Evolutionary conservation across 2,113 vertebrate species (phyloP).

Genomic region (Hemiscyllium ocellatum): DNA sequence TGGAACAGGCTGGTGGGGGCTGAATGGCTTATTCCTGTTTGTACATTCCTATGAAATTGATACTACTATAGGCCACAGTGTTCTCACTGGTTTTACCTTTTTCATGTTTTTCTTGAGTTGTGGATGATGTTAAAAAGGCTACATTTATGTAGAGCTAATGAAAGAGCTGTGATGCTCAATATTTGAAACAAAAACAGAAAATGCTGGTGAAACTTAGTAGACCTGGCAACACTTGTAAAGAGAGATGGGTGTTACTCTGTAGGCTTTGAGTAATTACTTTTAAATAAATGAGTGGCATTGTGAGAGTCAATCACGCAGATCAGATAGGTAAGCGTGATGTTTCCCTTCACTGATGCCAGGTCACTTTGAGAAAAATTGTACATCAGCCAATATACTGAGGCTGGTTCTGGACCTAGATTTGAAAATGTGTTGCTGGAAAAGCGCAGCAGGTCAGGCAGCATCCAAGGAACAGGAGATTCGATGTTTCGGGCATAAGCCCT

Average conservation of each 20-base stretch:
- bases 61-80: neutral
- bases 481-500: no score
- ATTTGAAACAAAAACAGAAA: no score
- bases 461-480: no score
- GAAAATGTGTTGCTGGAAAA: no score
- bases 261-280: slow-evolving; percentile 9
- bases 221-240: no score
- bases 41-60: no score
- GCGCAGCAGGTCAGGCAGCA: no score
- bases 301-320: neutral
- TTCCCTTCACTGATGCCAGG: neutral
- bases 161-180: no score
- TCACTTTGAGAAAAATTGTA: neutral
- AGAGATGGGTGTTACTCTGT: neutral
- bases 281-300: neutral
- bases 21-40: no score
- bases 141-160: neutral
- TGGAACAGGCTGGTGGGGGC: no score
- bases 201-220: no score
- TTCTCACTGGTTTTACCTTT: neutral
- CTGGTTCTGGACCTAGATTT: neutral
- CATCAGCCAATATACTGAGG: neutral
- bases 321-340: neutral
- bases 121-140: neutral
- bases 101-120: no score